A percentile compares a stretch with the other conserved stretches of the same genome.
phyloP scores from a whole-genome alignment of 2,888 invertebrate genomes.

The Dysmachus trigonus region DNA sequence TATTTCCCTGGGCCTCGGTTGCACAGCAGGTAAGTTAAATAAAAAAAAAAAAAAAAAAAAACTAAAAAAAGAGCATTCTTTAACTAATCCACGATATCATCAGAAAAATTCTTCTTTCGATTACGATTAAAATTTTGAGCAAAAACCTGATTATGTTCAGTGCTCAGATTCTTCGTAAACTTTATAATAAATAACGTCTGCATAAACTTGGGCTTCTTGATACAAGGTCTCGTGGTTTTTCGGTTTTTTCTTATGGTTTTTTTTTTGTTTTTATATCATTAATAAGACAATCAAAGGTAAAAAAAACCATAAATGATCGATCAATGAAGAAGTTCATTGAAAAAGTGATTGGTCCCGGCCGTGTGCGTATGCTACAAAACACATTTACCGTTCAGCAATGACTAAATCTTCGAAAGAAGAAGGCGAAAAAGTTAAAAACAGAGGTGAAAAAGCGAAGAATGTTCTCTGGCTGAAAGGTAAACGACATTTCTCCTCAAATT shows the following conservation, averaged over 20 bases:
- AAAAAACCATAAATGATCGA: conserved; percentile 7
- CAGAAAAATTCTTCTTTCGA: not conserved
- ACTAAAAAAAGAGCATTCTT: not conserved
- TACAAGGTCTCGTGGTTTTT: not conserved
- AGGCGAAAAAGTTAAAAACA: conserved; percentile 21
- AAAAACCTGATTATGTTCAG: not conserved
- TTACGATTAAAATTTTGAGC: not conserved
- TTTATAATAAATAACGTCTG: not conserved
- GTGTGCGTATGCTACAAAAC: conserved; percentile 47
- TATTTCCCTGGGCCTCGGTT: not conserved
- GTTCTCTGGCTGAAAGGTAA: conserved; percentile 20
- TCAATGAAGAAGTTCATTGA: conserved; percentile 16
- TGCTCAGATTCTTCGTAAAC: not conserved
- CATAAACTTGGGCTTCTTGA: not conserved
- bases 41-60: not conserved
- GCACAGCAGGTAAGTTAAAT: conserved; percentile 13
- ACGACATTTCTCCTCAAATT: conserved; percentile 35
- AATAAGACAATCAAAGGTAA: not conserved
- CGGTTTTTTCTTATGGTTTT: not conserved
- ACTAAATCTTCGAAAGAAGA: conserved; percentile 35
- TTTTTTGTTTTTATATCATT: not conserved
- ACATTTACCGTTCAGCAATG: conserved; percentile 47
- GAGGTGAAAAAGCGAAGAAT: conserved; percentile 28
- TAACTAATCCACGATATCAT: not conserved
- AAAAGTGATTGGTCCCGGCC: conserved; percentile 40